Percentiles rank a stretch among this genome's conserved stretches.
Evolutionary conservation across 2,888 invertebrate genomes (phyloP).

Genomic region (Xestia rhomboidea): DNA sequence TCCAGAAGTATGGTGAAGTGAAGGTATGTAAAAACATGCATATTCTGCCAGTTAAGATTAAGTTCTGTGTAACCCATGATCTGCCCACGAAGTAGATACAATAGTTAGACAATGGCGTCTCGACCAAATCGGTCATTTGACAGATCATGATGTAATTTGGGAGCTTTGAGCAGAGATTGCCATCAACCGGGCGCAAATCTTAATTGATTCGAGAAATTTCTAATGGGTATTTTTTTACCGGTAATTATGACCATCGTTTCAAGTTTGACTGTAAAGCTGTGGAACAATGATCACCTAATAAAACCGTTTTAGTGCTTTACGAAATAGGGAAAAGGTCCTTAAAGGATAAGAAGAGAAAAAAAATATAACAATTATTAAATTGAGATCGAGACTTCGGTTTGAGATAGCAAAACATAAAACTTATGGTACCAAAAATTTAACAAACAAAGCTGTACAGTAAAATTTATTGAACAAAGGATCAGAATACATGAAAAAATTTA

Average conservation of each 20-base stretch:
- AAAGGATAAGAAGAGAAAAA: too few relatives aligned
- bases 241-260: not conserved
- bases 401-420: too few relatives aligned
- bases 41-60: not conserved
- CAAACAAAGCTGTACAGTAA: not conserved
- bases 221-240: not conserved
- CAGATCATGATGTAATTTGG: too few relatives aligned
- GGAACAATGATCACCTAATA: not conserved
- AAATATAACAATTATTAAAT: too few relatives aligned
- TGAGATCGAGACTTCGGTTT: too few relatives aligned
- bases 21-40: not conserved
- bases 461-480: too few relatives aligned
- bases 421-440: not conserved
- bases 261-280: not conserved
- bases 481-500: accelerated
- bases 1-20: not conserved
- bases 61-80: too few relatives aligned
- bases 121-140: too few relatives aligned
- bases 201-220: not conserved
- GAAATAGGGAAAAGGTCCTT: too few relatives aligned
- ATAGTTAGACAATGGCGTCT: too few relatives aligned
- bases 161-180: not conserved
- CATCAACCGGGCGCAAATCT: not conserved
- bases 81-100: too few relatives aligned
- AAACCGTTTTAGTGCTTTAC: too few relatives aligned